These are phyloP conservation scores for Nebria ingens DNA, from an alignment of 1,140 invertebrate genomes.

Conservation along the genomic window DNA sequence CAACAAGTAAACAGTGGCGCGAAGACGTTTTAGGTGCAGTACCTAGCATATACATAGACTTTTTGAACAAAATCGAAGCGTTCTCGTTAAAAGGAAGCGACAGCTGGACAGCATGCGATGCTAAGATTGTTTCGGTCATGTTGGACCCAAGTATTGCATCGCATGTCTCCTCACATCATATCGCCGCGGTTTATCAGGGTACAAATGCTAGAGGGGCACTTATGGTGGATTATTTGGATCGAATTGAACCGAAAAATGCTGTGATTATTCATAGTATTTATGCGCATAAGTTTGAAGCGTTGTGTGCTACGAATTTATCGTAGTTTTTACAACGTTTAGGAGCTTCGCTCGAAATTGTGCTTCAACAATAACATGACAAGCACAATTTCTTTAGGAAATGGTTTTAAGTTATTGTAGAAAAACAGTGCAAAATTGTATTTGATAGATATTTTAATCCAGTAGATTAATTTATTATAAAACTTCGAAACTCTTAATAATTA, in stretches of 20 bases:
- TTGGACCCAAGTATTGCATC: not conserved
- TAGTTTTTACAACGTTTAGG: no score
- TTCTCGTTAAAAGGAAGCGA: not conserved
- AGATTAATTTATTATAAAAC: no score
- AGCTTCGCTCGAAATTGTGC: no score
- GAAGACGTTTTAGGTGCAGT: slow-evolving; percentile 27
- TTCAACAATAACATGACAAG: no score
- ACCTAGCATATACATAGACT: not conserved
- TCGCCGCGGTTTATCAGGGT: not conserved
- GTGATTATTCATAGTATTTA: not conserved
- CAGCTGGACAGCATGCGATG: not conserved
- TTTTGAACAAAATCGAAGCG: not conserved
- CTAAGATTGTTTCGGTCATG: not conserved
- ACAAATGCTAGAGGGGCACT: not conserved
- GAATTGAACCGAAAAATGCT: not conserved
- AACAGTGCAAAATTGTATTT: no score
- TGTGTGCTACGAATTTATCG: not conserved
- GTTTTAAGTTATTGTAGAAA: no score
- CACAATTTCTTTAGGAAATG: no score
- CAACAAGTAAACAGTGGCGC: slow-evolving; percentile 35
- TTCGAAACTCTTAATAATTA: no score
- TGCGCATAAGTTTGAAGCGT: not conserved
- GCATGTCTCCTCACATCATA: not conserved
- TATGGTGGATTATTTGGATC: not conserved
- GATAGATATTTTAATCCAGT: no score